Base-by-base conservation (phyloP, 2,797 vertebrate genomes). In the Sitta carolinensis region DNA sequence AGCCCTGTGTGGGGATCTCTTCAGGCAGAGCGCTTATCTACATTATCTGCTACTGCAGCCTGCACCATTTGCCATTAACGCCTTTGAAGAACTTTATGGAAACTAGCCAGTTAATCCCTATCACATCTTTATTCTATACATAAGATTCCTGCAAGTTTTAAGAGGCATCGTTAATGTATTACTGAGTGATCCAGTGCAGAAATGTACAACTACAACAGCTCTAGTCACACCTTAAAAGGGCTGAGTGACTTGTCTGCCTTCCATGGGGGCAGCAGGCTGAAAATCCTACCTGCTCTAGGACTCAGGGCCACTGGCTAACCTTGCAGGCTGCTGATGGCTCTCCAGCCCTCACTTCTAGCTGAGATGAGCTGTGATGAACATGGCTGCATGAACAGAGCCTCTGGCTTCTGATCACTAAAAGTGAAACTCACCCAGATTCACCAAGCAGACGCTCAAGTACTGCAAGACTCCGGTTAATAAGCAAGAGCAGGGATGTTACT, bases 401-500 rank as follows among this genome's bases (percentile, higher is more conserved):
- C 84, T 89, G 6, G 1, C 59, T 95, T 94, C 77, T 84, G 73
- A 93, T 67, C 73, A 84, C n/a, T 42, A 59, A 12, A 95, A 95
- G 40, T 50, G 29, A 80, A 91, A 89, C 70, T 94, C 94, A 87
- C 72, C 73, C 77, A 91, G 90, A 62, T 42, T 85, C 76, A 84
- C 74, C 87, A 90, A 83, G 72, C 77, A 84, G 76, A 87, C 7
- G 40, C 40, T 92, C 90, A 88, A 93, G 84, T 82, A 90, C 57
- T 63, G 62, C 11, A 13, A 92, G 54, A 69, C 61, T 78, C 69
- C 16, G 0, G 88, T 91, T 93, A 95, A 79, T 90, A 91, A 90
- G 70, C 66, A 89, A 93, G 40, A 93, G 64, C 59, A 88, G 83
- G 70, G 76, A 91, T 91, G 86, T 79, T 94, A 89, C 38, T 74